Evolutionary conservation across 2,888 invertebrate genomes (phyloP), one percentile per base, ranked within the genome.

Genomic region (Pristionchus maxplancki): DNA sequence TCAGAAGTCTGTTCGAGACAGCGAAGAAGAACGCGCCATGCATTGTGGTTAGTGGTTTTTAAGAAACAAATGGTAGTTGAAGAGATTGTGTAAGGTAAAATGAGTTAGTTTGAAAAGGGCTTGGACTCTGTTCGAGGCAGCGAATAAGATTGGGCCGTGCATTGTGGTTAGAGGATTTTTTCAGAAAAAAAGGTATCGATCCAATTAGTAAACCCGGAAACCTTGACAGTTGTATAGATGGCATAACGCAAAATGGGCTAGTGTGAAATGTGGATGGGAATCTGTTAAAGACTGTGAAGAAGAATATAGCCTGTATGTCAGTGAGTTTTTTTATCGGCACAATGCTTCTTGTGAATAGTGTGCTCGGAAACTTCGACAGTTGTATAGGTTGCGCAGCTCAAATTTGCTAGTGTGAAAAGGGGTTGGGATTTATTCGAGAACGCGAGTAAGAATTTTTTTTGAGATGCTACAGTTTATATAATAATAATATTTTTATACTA

Each of bases 91-190:
- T n/a, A 62, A n/a, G n/a, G 6, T 4, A 24, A 62, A 28, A n/a
- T 3, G 24, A 5, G 2, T 5, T n/a, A 0, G 62, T 62, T n/a
- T n/a, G n/a, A n/a, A n/a, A 28, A 13, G 1, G 6, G 11, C 24
- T 28, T 96, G 98, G 90, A 97, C 97, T 92, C 95, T 98, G n/a
- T 99, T 99, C 95, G 97, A 97, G 62, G 96, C 97, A 94, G 98
- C 98, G 1, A 95, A 90, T 85, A 90, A 90, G 82, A 87, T 90
- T 82, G 90, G 91, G n/a, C 93, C 93, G 13, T 93, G 92, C 78
- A 89, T 94, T 87, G 87, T 94, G 88, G 90, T 93, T 28, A 48
- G 83, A 74, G 8, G 4, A 0, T 31, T 71, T 50, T 40, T 67
- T 88, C n/a, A 44, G 20, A 50, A 89, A 67, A 1, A 62, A 13